Evolutionary conservation across 2,797 vertebrate species (phyloP), one percentile per base, ranked within the genome.

Genomic region (Sorex maritimensis): DNA sequence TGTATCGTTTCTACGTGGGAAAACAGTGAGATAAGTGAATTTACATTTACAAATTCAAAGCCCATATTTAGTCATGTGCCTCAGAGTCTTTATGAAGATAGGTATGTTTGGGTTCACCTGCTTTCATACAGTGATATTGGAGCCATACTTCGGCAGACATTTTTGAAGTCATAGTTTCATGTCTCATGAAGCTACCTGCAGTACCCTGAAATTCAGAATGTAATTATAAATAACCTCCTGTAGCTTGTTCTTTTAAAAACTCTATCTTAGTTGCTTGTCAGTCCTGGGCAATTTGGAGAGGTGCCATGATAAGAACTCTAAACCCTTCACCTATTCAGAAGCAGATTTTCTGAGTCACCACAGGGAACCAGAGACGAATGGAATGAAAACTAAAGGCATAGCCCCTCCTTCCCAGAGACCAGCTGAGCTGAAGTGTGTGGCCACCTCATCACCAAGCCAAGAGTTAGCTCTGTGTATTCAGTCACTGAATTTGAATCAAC

Each of bases 191-290:
- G 44, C 55, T 92, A 77, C 72, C 69, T 86, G 24, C 13, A 74
- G 85, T 72, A 79, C 49, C 92, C 67, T 94, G 88, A 93, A 86
- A 93, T 95, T 92, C 93, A 92, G 78, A 44, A 15, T 74, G n/a
- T 93, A 94, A 94, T 95, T 89, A 87, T 72, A 95, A 91, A 63
- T 81, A 65, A 69, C 69, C 81, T 15, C 58, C 83, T 86, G 71
- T 9, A 90, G 69, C 68, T 71, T 86, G 58, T 90, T 88, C 65
- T 49, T 92, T 84, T 88, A 74, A 93, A 94, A 87, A 75, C 68
- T 28, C 15, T 78, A 34, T 87, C 88, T 91, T 67, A 15, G 55
- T 89, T 79, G 80, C 74, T 92, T 91, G 78, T 93, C 93, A 95
- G 77, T 68, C 75, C 8, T 6, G n/a, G 11, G 34, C 8, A 28